These are phyloP conservation scores for Spisula solida DNA, from an alignment of 2,888 invertebrate genomes.

Conservation along the genomic window DNA sequence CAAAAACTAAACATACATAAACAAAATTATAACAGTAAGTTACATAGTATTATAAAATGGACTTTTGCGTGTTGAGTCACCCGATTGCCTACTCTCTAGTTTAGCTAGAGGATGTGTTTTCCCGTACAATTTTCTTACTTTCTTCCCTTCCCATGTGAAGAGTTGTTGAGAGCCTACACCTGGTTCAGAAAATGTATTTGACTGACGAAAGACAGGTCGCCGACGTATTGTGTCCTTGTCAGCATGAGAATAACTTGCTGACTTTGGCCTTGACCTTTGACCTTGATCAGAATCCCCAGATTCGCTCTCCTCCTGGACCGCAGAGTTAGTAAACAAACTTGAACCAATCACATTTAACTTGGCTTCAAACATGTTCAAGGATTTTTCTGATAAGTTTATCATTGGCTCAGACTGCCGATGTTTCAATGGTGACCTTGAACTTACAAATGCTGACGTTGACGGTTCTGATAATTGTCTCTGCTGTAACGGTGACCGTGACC, in stretches of 20 bases:
- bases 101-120: conserved; percentile 96
- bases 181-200: conserved; percentile 58
- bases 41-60: conserved; percentile 83
- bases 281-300: background rate
- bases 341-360: conserved; percentile 46
- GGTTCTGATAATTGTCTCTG: conserved; percentile 23
- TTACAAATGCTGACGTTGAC: background rate
- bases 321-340: conserved; percentile 17
- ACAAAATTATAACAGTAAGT: background rate
- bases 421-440: conserved; percentile 22
- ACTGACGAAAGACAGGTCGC: conserved; percentile 37
- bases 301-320: conserved; percentile 32
- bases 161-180: conserved; percentile 43
- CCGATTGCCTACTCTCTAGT: conserved; percentile 88
- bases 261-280: conserved; percentile 47
- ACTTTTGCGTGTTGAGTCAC: conserved; percentile 62
- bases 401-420: conserved; percentile 65
- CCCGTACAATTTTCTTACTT: conserved; percentile 92
- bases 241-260: conserved; percentile 43
- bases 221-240: conserved; percentile 9
- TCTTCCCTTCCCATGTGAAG: conserved; percentile 71
- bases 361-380: conserved; percentile 51
- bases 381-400: conserved; percentile 53
- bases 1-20: background rate
- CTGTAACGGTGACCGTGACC: conserved; percentile 8